phyloP scores from a whole-genome alignment of 2,113 vertebrate genomes.

The Charina bottae region DNA sequence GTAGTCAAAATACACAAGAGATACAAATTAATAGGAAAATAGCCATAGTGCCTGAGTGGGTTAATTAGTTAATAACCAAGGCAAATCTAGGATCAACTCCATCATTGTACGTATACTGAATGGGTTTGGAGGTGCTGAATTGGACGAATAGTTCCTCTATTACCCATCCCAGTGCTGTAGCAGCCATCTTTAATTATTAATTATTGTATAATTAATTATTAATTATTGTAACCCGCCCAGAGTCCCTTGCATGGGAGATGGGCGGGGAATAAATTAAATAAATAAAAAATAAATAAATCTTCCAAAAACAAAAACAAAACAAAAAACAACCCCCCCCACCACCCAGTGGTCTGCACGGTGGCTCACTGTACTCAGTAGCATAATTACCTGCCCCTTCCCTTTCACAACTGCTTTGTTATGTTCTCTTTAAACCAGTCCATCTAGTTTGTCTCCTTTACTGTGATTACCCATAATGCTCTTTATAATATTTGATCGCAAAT shows the following conservation, averaged over 20 bases:
- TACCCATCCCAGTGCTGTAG: not conserved
- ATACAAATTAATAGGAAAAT: not conserved
- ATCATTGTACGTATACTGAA: not conserved
- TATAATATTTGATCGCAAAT: not conserved
- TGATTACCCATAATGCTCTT: not conserved
- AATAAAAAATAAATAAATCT: no score
- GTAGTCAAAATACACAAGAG: not conserved
- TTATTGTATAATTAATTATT: no score
- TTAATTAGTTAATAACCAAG: not conserved
- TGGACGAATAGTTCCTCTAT: not conserved
- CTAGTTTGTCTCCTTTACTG: not conserved
- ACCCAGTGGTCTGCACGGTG: not conserved
- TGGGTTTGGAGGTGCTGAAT: not conserved
- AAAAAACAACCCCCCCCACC: not conserved
- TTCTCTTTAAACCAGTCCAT: not conserved
- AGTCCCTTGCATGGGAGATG: no score
- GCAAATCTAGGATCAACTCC: not conserved
- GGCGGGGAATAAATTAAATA: no score
- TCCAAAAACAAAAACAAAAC: not conserved
- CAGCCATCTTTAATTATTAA: no score
- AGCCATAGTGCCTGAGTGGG: not conserved
- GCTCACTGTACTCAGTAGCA: not conserved
- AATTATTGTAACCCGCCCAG: no score
- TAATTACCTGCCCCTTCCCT: not conserved
- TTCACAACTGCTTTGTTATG: not conserved